Evolutionary conservation across 2,888 invertebrate species (phyloP), one percentile per base, ranked within the genome.

Genomic region (Tyria jacobaeae): DNA sequence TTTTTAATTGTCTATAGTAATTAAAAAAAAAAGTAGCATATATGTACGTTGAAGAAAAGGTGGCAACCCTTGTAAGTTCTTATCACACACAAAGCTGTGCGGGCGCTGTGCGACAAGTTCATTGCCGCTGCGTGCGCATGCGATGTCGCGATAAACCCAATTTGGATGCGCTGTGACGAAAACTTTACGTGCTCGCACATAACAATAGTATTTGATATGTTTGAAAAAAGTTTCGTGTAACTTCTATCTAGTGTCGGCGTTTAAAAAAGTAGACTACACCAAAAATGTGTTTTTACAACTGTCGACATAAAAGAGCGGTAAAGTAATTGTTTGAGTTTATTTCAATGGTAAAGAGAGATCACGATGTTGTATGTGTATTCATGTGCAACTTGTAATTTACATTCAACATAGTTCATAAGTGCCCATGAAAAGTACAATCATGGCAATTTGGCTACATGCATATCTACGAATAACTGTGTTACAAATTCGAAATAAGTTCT

Each of bases 91-190:
- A 66, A 68, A 68, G 67, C n/a, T 60, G 68, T 62, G 63, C 62
- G 48, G 53, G 62, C 68, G 62, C 53, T n/a, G 39, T 14, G 41
- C 24, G 12, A 25, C 87, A 89, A 88, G 89, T 89, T 87, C 89
- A 89, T 84, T 89, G 89, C 81, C 89, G 83, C 76, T 65, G 70
- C 72, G 50, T 76, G 80, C 79, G 81, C 83, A 76, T 76, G 77
- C 77, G 87, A 87, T 87, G 78, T 70, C 68, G 68, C 79, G 88
- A 89, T 89, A 87, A 81, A 76, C 81, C 76, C 70, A 82, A 80
- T 82, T 81, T 78, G 81, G 79, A 80, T 81, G 81, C 76, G 75
- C 76, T 69, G 71, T 78, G 75, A 76, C 75, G 73, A 75, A 78
- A 76, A 70, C 54, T 50, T 61, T 69, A 73, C 75, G 75, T 77